Percentiles rank a stretch among this genome's conserved stretches.
phyloP scores from a whole-genome alignment of 2,888 invertebrate species.

The Chromoteleia sp. region DNA sequence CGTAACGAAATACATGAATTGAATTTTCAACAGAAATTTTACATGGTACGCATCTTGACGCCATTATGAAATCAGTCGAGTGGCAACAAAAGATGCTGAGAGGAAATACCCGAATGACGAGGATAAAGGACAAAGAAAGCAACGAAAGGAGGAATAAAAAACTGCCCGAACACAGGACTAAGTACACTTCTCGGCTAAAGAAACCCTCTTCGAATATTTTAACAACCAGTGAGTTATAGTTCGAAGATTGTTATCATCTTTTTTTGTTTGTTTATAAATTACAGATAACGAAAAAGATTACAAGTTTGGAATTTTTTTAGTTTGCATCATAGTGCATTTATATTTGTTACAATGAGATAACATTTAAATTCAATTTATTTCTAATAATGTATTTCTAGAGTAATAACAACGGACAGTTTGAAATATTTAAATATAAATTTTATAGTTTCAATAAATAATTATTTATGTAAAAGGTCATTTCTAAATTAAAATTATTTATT shows the following conservation, averaged over 20 bases:
- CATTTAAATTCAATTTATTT: no score
- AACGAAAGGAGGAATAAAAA: slow-evolving; percentile 82
- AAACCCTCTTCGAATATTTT: slow-evolving; percentile 85
- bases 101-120: slow-evolving; percentile 81
- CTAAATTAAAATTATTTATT: no score
- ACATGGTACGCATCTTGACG: slow-evolving; percentile 89
- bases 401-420: no score
- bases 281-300: background rate
- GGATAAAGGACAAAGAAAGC: slow-evolving; percentile 81
- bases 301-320: no score
- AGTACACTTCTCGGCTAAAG: slow-evolving; percentile 85
- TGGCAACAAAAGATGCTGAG: slow-evolving; percentile 91
- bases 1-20: slow-evolving; percentile 19
- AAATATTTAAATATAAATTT: background rate
- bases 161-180: slow-evolving; percentile 85
- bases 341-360: no score
- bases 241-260: background rate
- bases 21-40: slow-evolving; percentile 87
- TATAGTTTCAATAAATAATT: no score
- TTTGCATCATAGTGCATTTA: no score
- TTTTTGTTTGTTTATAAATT: slow-evolving; percentile 8
- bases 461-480: no score
- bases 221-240: slow-evolving; percentile 84
- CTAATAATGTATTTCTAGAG: no score
- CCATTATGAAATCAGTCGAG: slow-evolving; percentile 90